Percentiles rank a stretch among this genome's conserved stretches.
Conservation (phyloP, 2,797 vertebrate genomes). For the Phrynocephalus vlangalii region DNA sequence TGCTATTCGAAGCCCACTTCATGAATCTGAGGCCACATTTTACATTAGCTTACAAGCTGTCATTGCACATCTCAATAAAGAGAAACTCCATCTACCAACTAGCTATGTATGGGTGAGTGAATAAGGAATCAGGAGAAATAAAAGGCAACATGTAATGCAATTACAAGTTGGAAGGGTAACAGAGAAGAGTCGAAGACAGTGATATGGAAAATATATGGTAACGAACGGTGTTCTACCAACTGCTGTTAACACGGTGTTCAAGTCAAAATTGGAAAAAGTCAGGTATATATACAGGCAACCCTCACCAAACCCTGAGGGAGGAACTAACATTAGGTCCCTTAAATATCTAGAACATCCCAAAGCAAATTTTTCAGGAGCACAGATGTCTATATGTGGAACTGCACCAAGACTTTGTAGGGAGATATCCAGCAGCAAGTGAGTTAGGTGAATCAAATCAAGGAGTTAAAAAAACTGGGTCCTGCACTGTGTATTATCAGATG, state of each 20-base stretch:
- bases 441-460: constrained; percentile 50
- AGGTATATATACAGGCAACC: neutral
- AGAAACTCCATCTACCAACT: too few relatives aligned
- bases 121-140: neutral
- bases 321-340: neutral
- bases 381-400: neutral
- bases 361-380: neutral
- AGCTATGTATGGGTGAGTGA: neutral
- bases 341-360: neutral
- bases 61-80: neutral
- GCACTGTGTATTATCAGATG: constrained; percentile 58
- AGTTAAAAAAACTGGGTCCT: constrained; percentile 50
- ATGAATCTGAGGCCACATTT: neutral
- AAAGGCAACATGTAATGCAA: too few relatives aligned
- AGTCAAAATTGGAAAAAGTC: neutral
- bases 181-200: too few relatives aligned
- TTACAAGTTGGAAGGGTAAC: too few relatives aligned
- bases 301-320: neutral
- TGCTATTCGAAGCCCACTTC: neutral
- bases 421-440: constrained; percentile 26
- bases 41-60: neutral
- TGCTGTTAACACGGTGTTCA: too few relatives aligned
- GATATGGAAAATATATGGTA: neutral
- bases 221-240: neutral
- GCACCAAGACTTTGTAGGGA: neutral